Evolutionary conservation across 2,888 invertebrate genomes (phyloP), one percentile per base, ranked within the genome.

Genomic region (Strigamia crassipes): DNA sequence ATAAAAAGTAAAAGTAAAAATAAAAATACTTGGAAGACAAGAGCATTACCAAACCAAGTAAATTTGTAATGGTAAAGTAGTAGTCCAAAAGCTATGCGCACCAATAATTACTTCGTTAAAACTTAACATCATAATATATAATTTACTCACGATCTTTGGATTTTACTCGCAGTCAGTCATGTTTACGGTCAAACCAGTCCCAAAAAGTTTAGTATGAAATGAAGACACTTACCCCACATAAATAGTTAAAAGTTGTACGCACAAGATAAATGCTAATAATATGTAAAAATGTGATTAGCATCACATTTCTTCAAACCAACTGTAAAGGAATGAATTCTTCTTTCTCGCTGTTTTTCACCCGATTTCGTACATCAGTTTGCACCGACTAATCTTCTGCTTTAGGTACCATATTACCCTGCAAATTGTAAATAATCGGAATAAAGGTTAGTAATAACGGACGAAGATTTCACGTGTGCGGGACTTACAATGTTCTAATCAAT

Each of bases 241-340:
- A 82, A 91, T 89, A 12, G 95, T 95, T 84, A 89, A 89, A 89
- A 93, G 90, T 90, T 92, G 93, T 42, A 94, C 94, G 88, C 86
- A 92, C 90, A 21, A 94, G 90, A 87, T 92, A 94, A 5, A 92
- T 87, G 80, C 94, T 93, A 1, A 92, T 92, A 79, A 92, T 56
- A 87, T 96, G 95, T 83, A 96, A 90, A 86, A 92, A 93, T 10
- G 89, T 89, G 86, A 96, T 94, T 0, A 93, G 90, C 15, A 92
- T 88, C 79, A 96, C 93, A 87, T 95, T 96, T 84, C 93, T 91
- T 95, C 95, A 96, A 9, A 96, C 95, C 78, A 93, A 88, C 78
- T 86, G 83, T 78, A 51, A 46, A 38, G 79, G 41, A n/a, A 42
- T 23, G 15, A 18, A 27, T 42, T 79, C 27, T 23, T 10, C n/a